Evolutionary conservation across 2,888 invertebrate species (phyloP).

Genomic region (Cinara cedri): DNA sequence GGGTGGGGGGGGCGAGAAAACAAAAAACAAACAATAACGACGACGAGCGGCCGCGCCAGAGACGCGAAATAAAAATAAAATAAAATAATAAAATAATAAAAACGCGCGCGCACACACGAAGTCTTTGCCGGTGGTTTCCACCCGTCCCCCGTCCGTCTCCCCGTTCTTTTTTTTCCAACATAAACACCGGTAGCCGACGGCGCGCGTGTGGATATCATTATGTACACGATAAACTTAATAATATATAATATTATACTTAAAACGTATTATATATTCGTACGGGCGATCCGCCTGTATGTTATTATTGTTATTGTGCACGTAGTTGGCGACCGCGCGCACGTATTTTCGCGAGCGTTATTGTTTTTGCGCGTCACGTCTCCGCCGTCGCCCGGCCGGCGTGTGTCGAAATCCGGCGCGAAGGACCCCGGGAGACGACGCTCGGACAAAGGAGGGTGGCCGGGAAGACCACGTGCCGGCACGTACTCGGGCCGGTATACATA

Average conservation of each 20-base stretch:
- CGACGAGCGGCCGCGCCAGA: neutral
- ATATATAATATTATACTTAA: no score
- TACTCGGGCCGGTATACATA: neutral
- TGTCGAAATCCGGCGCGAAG: conserved; percentile 20
- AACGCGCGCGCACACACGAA: neutral
- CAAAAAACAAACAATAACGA: neutral
- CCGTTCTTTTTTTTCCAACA: neutral
- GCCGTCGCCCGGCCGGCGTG: no score
- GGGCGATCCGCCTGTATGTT: no score
- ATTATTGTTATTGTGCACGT: no score
- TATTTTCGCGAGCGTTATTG: conserved; percentile 15
- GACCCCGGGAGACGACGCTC: neutral
- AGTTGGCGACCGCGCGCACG: neutral
- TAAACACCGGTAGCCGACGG: no score
- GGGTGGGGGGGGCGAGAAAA: no score
- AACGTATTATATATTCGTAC: neutral
- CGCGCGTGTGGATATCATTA: no score
- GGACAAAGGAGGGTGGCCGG: neutral
- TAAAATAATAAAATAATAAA: neutral
- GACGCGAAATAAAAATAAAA: neutral
- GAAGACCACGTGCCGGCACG: no score
- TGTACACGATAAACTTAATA: neutral
- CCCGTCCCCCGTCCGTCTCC: no score
- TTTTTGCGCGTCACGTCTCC: conserved; percentile 37
- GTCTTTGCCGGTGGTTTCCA: no score